Conservation (phyloP, 2,888 invertebrate species). For the Oligia latruncula region DNA sequence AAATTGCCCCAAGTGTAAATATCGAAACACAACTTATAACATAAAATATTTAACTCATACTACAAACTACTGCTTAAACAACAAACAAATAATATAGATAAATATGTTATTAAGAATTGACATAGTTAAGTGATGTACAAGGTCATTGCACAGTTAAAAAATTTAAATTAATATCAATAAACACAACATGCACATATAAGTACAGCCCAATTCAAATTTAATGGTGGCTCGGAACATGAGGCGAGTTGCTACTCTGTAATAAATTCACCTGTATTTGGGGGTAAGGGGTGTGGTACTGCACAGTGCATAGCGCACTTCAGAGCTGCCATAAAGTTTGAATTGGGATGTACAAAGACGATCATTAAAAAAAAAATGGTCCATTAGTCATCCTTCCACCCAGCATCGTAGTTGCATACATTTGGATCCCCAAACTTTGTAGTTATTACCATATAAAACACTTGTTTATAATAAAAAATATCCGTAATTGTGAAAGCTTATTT, state of each 20-base stretch:
- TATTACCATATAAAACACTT: background rate
- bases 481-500: background rate
- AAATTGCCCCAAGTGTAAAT: slow-evolving; percentile 23
- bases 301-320: background rate
- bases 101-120: background rate
- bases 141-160: slow-evolving; percentile 20
- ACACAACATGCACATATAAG: background rate
- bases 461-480: background rate
- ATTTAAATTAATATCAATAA: background rate
- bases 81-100: slow-evolving; percentile 12
- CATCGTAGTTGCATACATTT: background rate
- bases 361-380: background rate
- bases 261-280: background rate
- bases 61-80: slow-evolving; percentile 18
- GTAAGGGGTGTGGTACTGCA: background rate
- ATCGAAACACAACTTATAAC: slow-evolving; percentile 27
- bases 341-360: accelerated
- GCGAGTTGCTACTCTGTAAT: background rate
- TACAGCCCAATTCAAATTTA: background rate
- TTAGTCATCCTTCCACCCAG: background rate
- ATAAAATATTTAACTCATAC: slow-evolving; percentile 11
- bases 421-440: background rate
- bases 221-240: background rate
- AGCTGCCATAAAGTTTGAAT: background rate
- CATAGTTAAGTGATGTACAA: slow-evolving; percentile 8